Conservation (phyloP, 2,113 vertebrate genomes). For the Ictalurus punctatus region DNA sequence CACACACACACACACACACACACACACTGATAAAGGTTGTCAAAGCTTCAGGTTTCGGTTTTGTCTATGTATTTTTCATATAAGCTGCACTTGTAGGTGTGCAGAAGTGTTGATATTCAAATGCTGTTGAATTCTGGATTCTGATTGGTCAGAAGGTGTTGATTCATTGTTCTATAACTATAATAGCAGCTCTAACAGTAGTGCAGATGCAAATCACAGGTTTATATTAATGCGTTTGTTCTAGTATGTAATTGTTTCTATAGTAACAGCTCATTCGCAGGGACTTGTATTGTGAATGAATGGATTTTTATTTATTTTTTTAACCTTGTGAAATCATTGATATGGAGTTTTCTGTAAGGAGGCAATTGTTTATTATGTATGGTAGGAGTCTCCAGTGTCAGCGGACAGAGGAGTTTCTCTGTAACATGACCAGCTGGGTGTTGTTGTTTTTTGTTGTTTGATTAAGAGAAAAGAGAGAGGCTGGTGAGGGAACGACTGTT, state of each 20-base stretch:
- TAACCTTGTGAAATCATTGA: not conserved
- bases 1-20: slow-evolving; percentile 8
- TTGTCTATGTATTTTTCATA: not conserved
- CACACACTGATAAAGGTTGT: not conserved
- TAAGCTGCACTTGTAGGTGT: not conserved
- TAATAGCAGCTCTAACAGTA: not conserved
- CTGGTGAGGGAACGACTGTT: not conserved
- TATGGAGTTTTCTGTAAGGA: not conserved
- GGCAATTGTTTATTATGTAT: not conserved
- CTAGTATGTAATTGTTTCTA: not conserved
- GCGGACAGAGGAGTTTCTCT: no score
- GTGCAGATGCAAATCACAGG: not conserved
- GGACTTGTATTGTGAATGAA: not conserved
- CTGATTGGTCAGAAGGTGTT: not conserved
- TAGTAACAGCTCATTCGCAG: not conserved
- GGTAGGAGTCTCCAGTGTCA: not conserved
- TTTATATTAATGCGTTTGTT: not conserved
- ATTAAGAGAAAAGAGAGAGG: not conserved
- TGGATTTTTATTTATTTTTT: no score
- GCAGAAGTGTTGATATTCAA: not conserved
- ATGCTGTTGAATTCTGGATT: not conserved
- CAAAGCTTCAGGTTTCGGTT: not conserved
- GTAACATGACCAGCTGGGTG: no score
- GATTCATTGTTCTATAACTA: not conserved
- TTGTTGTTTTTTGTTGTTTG: no score